Conservation (phyloP, 1,140 invertebrate species). For the Drosophila paulistorum region DNA sequence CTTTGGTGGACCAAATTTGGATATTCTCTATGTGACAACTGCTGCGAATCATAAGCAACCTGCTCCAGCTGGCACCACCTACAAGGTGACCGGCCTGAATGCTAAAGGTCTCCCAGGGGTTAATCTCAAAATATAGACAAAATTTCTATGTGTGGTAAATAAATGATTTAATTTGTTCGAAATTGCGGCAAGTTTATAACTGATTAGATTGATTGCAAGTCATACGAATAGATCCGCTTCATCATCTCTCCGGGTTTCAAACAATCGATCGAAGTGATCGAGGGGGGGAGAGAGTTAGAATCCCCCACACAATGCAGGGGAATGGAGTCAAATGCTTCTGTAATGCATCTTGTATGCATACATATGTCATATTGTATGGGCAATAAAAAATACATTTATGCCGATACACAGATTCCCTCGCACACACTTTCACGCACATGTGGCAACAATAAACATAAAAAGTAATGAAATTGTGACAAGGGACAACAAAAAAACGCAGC, state of each 20-base stretch:
- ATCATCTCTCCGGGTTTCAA: too few species aligned
- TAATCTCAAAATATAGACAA: slow-evolving; percentile 52
- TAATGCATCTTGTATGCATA: slow-evolving; percentile 51
- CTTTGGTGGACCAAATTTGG: slow-evolving; percentile 90
- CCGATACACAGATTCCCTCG: slow-evolving; percentile 33
- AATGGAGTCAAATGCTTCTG: slow-evolving; percentile 14
- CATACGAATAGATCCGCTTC: too few species aligned
- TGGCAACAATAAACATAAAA: slow-evolving; percentile 64
- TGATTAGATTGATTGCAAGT: too few species aligned
- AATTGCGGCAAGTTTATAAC: too few species aligned
- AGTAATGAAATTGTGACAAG: slow-evolving; percentile 35
- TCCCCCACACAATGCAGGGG: not conserved
- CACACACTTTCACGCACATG: slow-evolving; percentile 42
- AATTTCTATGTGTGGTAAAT: not conserved
- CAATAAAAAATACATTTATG: slow-evolving; percentile 61
- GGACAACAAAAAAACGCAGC: slow-evolving; percentile 13
- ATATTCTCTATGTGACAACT: slow-evolving; percentile 91
- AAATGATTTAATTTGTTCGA: too few species aligned
- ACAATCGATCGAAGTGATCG: too few species aligned
- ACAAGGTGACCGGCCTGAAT: slow-evolving; percentile 87
- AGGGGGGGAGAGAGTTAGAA: not conserved
- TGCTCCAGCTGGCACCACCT: slow-evolving; percentile 88
- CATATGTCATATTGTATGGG: slow-evolving; percentile 54
- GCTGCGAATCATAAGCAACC: slow-evolving; percentile 85
- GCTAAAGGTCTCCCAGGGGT: slow-evolving; percentile 84